Evolutionary conservation across 2,797 vertebrate genomes (phyloP).

Genomic region (Peromyscus attwateri): DNA sequence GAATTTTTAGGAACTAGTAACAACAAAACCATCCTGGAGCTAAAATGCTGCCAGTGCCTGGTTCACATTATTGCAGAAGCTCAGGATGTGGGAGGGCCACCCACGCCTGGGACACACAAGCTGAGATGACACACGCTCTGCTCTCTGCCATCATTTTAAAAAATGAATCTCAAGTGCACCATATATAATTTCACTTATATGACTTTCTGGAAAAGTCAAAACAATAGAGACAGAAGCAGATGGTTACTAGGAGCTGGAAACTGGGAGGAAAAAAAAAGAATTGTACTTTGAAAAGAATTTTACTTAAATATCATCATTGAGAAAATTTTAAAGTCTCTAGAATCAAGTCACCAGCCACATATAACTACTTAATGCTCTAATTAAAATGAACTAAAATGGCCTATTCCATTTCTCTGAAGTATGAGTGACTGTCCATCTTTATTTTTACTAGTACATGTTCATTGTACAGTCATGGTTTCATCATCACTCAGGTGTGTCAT

Average conservation of each 20-base stretch:
- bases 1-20: neutral
- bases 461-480: neutral
- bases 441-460: neutral
- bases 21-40: neutral
- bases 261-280: neutral
- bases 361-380: neutral
- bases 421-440: neutral
- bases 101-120: fast-evolving
- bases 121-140: neutral
- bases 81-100: neutral
- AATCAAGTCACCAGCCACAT: neutral
- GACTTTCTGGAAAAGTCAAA: neutral
- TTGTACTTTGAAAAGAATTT: neutral
- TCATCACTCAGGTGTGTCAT: too few relatives aligned
- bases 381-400: neutral
- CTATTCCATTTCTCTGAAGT: neutral
- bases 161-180: neutral
- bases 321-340: neutral
- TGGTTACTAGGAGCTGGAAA: neutral
- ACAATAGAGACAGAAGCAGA: neutral
- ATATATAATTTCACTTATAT: neutral
- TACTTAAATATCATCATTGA: neutral
- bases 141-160: neutral
- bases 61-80: neutral
- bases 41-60: neutral